Evolutionary conservation across 1,140 invertebrate genomes (phyloP), one percentile per base, ranked within the genome.

Genomic region (Drosophila tristis): DNA sequence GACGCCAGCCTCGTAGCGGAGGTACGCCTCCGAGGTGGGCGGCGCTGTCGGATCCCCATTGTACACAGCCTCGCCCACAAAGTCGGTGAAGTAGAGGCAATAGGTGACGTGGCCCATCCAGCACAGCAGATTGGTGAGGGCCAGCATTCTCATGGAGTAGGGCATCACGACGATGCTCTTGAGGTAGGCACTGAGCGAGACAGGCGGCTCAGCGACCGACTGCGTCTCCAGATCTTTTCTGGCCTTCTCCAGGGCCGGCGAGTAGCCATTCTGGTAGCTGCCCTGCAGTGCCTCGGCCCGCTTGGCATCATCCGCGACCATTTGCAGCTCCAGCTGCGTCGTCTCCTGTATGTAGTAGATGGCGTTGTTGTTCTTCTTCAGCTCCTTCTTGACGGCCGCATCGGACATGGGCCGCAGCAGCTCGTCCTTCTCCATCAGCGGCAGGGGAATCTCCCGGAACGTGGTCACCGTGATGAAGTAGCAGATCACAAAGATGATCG

Each of bases 31-130:
- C 0, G 91, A 78, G 5, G 60, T 49, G 2, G 76, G 74, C 0
- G 80, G 13, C 2, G 91, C 91, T 76, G 93, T 93, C 3, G 96
- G 96, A 93, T 96, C 93, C 0, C 96, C 96, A 9, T 94, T 93
- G 80, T 95, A 97, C 5, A 97, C 96, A 5, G 95, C 94, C 90
- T 97, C 96, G 0, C 96, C 97, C 2, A 97, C 96, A 85, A 97
- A 97, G 91, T 97, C 96, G 0, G 97, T 97, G 75, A 97, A 97
- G 80, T 97, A 97, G 0, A 98, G 92, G 0, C 96, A 97, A 78
- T 97, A 98, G 80, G 96, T 96, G 0, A 97, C 95, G 43, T 97
- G 94, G 0, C 96, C 96, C 96, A 97, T 97, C 97, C 96, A 97
- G 76, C 96, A 96, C 79, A 97, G 96, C 0, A 97, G 93, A 92